Base-by-base conservation (phyloP, 2,888 invertebrate species). In the Sericinus montela region DNA sequence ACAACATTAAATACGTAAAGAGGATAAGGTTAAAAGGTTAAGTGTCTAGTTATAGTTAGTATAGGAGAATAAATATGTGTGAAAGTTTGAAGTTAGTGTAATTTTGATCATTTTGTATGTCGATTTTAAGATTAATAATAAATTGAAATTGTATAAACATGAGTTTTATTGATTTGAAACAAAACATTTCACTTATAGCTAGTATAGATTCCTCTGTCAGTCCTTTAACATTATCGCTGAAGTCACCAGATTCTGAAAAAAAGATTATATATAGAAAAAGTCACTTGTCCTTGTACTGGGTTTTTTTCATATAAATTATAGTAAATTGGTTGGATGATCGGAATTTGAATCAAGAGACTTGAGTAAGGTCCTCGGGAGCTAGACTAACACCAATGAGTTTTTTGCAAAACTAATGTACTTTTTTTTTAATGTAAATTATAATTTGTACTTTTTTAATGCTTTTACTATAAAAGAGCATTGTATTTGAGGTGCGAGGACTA, bases 171-270 rank as follows among this genome's bases (percentile, higher is more conserved):
- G 51, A 45, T 41, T 39, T n/a, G 11, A 10, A 35, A 35, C n/a
- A 7, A 14, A n/a, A 23, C 16, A 29, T 40, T 25, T 34, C 32
- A 14, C 39, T 44, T 19, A 44, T 6, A 49, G 11, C 6, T 30
- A 23, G 14, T 35, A n/a, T 30, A 0, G 1, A n/a, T 32, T 35
- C 60, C 30, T 11, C 29, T 3, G 14, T 66, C 55, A 86, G 60
- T 88, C 80, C 52, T 87, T 86, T 48, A 81, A 59, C 85, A 88
- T 87, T 7, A 85, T 69, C 1, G 84, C 61, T 0, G 77, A 74
- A 0, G 69, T 57, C 0, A 86, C 80, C 54, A 72, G 64, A 2
- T 79, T 78, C 86, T 88, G 80, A 30, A 79, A 79, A 42, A 45
- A 56, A 57, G 58, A 52, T 38, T 14, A 42, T n/a, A 16, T 25